A percentile compares a stretch with the other conserved stretches of the same genome.
These are phyloP conservation scores for Brachymystax lenok DNA, from an alignment of 2,797 vertebrate genomes.

Conservation along the genomic window DNA sequence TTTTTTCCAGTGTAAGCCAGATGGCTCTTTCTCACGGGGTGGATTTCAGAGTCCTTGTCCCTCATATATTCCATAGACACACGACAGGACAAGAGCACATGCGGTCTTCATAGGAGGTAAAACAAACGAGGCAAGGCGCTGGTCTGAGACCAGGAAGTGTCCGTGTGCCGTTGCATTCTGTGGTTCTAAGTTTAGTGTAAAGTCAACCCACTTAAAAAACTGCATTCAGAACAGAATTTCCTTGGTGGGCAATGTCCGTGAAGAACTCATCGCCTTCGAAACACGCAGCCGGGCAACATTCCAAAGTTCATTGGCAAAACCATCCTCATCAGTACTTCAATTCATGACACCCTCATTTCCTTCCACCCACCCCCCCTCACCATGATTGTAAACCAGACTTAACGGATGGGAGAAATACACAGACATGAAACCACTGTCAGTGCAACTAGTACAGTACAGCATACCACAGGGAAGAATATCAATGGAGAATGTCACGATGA, in stretches of 20 bases:
- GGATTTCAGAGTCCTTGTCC: conserved; percentile 18
- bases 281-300: neutral
- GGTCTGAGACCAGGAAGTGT: conserved; percentile 9
- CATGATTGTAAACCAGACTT: conserved; percentile 30
- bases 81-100: conserved; percentile 18
- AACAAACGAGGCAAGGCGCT: neutral
- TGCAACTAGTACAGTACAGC: conserved; percentile 40
- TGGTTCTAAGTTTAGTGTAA: conserved; percentile 4
- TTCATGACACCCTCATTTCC: neutral
- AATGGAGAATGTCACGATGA: conserved; percentile 23
- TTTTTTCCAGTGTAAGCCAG: conserved; percentile 63
- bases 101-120: conserved; percentile 37
- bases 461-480: conserved; percentile 44
- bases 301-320: neutral
- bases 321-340: neutral
- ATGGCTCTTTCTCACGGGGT: conserved; percentile 30
- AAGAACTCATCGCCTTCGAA: neutral
- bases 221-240: neutral
- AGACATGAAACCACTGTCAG: conserved; percentile 41
- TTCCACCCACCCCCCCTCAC: neutral
- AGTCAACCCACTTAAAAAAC: neutral
- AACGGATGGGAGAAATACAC: conserved; percentile 38
- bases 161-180: neutral
- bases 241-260: neutral
- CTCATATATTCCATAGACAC: conserved; percentile 35